A percentile compares a stretch with the other conserved stretches of the same genome.
These are phyloP conservation scores for Silurus meridionalis DNA, from an alignment of 2,113 vertebrate species.

Conservation along the genomic window DNA sequence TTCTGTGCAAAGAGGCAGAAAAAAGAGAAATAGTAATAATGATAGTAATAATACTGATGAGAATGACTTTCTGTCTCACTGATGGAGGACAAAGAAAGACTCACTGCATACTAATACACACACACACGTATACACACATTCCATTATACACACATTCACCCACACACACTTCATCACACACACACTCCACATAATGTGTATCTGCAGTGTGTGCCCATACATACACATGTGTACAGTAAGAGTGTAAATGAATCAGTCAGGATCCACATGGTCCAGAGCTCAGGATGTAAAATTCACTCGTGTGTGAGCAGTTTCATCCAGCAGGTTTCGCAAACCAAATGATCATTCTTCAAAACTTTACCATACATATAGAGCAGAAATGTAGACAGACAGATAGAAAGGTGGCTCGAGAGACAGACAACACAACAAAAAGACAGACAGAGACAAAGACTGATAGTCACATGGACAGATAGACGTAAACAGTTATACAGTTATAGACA, in stretches of 20 bases:
- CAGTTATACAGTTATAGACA: not conserved
- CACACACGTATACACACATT: not conserved
- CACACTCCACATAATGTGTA: not conserved
- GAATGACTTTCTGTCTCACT: not conserved
- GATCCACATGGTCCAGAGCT: no score
- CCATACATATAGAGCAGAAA: not conserved
- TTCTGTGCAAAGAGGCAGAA: constrained; percentile 28
- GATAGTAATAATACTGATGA: constrained; percentile 23
- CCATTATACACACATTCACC: not conserved
- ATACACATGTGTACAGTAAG: not conserved
- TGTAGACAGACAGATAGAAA: not conserved
- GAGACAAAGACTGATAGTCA: not conserved
- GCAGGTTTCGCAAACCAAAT: not conserved
- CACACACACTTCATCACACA: constrained; percentile 1
- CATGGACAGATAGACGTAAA: not conserved
- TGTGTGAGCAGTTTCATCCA: not conserved
- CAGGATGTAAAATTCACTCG: not conserved
- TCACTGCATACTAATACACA: not conserved
- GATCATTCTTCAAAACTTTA: not conserved
- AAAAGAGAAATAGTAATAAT: constrained; percentile 37
- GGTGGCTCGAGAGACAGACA: not conserved
- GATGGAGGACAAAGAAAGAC: not conserved
- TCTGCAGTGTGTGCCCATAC: not conserved
- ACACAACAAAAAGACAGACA: not conserved
- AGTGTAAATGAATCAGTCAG: not conserved